These are phyloP conservation scores for Crotalus viridis DNA, from an alignment of 2,113 vertebrate species.

Conservation along the genomic window DNA sequence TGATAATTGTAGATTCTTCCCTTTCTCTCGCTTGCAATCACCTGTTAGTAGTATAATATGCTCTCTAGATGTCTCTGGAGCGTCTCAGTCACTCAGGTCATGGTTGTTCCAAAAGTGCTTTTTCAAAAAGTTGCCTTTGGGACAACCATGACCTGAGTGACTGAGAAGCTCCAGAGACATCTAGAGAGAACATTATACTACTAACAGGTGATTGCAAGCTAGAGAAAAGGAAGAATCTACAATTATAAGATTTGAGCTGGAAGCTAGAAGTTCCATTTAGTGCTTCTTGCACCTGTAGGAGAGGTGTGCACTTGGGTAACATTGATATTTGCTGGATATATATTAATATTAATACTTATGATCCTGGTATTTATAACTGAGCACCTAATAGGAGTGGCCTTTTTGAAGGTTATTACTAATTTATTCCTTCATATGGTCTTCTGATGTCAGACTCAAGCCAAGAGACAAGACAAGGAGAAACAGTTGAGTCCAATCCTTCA, in stretches of 20 bases:
- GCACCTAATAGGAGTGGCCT: too few species aligned
- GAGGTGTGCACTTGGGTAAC: background rate
- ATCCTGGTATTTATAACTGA: too few species aligned
- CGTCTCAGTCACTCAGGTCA: background rate
- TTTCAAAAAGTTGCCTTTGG: background rate
- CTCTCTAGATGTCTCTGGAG: background rate
- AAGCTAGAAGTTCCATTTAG: background rate
- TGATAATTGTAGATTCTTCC: background rate
- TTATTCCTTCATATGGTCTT: too few species aligned
- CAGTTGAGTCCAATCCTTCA: too few species aligned
- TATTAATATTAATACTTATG: too few species aligned
- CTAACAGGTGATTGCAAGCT: background rate
- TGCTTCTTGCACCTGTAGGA: background rate
- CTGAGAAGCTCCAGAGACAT: background rate
- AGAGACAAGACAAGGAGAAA: too few species aligned
- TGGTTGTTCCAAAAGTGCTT: too few species aligned
- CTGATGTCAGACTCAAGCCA: too few species aligned
- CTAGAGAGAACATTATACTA: background rate
- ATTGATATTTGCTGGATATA: background rate
- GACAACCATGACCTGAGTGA: too few species aligned
- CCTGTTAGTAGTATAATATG: background rate
- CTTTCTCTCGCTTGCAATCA: background rate
- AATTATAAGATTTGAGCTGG: background rate
- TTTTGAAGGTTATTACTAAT: too few species aligned
- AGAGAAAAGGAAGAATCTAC: background rate